Evolutionary conservation across 2,888 invertebrate species (phyloP), one percentile per base, ranked within the genome.

Genomic region (Erynnis tages): DNA sequence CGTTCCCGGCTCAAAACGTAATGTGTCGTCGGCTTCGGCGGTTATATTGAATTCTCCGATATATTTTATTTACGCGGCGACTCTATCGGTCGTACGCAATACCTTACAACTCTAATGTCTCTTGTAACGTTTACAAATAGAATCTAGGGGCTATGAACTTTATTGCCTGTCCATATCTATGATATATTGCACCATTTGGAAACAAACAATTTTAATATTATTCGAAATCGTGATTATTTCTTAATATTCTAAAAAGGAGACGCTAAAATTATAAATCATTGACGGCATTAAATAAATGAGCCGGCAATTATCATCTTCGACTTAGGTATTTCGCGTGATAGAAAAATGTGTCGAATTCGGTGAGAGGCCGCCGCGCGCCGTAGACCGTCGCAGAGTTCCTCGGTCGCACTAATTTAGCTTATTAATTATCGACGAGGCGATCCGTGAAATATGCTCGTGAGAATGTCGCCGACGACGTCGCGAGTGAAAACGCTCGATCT

Each of bases 401-500:
- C 34, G 32, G 10, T 14, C 6, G 43, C 54, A 53, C 60, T 58
- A 57, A 61, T 63, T 55, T 55, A 53, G 19, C 19, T 54, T 54
- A 55, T 62, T 65, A 62, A 67, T 65, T 61, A 67, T 65, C 57
- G 56, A 58, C 38, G 40, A 30, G 47, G 52, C 37, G 41, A 53
- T 57, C 53, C 38, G 64, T 60, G 65, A 62, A 55, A 62, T 65
- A 62, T 60, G 62, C 49, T 57, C 56, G 56, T 56, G 59, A 52
- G 50, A 50, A 34, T 43, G 34, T 52, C 54, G 49, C 53, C 47
- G 55, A 58, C 54, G 56, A 58, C 54, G 56, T 56, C 47, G 57
- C 55, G 59, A 62, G 68, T 61, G 68, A 68, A 69, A 68, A 58
- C 63, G 49, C 56, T 43, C 55, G 61, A 66, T 70, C 68, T 70